Conservation (phyloP, 2,888 invertebrate genomes). For the Heliconius hortense region DNA sequence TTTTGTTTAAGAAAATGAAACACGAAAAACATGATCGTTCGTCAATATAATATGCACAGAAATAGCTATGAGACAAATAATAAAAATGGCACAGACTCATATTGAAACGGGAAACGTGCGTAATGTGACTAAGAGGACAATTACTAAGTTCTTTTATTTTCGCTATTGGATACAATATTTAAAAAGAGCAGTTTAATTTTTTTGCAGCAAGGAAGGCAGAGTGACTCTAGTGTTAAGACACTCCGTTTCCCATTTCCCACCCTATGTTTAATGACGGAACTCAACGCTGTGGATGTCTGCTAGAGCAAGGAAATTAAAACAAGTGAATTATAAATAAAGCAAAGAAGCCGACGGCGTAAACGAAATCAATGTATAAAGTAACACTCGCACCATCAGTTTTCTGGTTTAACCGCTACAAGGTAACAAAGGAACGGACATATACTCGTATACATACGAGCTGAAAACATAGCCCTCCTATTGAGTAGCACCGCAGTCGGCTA, state of each 20-base stretch:
- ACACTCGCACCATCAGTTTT: too few species aligned
- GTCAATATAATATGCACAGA: background rate
- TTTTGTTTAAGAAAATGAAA: background rate
- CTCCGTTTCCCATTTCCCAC: background rate
- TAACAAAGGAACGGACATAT: too few species aligned
- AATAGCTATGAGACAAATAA: conserved; percentile 8
- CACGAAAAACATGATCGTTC: background rate
- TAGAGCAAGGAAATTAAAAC: background rate
- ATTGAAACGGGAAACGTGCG: background rate
- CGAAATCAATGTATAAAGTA: too few species aligned
- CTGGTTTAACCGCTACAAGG: too few species aligned
- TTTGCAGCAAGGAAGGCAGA: background rate
- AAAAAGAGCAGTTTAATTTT: background rate
- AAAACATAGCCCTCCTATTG: too few species aligned
- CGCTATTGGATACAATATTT: background rate
- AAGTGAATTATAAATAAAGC: too few species aligned
- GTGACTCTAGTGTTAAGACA: background rate
- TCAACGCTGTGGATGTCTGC: background rate
- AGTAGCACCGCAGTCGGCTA: too few species aligned
- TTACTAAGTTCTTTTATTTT: background rate
- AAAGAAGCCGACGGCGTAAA: too few species aligned
- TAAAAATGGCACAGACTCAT: conserved; percentile 11
- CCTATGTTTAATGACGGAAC: background rate
- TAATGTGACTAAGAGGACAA: conserved; percentile 24
- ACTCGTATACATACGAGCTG: too few species aligned